Conservation (phyloP, 2,113 vertebrate genomes). For the Pseudopipra pipra region DNA sequence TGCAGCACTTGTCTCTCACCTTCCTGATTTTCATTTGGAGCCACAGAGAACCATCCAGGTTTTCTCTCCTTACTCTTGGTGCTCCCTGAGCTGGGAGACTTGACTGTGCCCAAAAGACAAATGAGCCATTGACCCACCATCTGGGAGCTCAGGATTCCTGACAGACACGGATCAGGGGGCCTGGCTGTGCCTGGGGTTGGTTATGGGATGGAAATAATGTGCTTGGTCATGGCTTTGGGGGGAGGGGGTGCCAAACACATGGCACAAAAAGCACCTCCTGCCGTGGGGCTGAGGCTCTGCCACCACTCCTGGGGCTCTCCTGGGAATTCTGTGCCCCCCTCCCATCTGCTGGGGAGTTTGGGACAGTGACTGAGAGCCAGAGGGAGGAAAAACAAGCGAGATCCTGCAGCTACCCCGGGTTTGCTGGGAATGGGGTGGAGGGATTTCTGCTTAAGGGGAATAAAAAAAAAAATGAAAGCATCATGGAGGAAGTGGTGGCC, state of each 20-base stretch:
- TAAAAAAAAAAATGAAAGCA: not conserved
- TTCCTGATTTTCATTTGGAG: not conserved
- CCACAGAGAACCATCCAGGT: not conserved
- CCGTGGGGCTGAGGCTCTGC: not conserved
- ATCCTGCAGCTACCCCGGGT: not conserved
- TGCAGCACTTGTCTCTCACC: not conserved
- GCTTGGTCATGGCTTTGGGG: not conserved
- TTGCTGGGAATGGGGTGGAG: not conserved
- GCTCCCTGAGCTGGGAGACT: not conserved
- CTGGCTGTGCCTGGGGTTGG: not conserved
- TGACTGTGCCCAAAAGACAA: not conserved
- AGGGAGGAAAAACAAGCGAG: not conserved
- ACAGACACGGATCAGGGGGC: not conserved
- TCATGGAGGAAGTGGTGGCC: slow-evolving; percentile 21
- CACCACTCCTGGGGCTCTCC: not conserved
- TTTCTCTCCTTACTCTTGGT: not conserved
- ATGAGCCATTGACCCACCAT: not conserved
- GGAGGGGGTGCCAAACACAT: not conserved
- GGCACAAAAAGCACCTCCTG: not conserved
- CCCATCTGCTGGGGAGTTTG: not conserved
- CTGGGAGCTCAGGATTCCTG: not conserved
- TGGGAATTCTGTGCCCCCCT: not conserved
- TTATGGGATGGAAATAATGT: not conserved
- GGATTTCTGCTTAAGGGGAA: not conserved
- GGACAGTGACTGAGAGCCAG: not conserved